Evolutionary conservation across 2,888 invertebrate genomes (phyloP).

Genomic region (Drosophila algonquin): DNA sequence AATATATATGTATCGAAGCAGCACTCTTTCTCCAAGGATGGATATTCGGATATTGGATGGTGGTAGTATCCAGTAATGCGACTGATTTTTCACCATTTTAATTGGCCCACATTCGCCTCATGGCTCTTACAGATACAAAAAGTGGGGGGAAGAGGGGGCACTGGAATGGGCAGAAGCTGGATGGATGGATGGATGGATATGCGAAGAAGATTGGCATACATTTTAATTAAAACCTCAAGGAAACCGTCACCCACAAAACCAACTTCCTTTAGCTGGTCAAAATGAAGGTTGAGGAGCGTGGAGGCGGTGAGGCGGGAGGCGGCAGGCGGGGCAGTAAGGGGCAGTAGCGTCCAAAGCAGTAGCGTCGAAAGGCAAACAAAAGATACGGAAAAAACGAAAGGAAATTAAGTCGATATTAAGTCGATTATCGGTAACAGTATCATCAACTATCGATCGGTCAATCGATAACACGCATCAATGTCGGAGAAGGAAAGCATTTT

Average conservation of each 20-base stretch:
- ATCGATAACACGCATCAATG: background rate
- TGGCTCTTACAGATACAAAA: background rate
- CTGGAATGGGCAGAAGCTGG: background rate
- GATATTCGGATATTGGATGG: slow-evolving; percentile 6
- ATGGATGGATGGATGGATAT: slow-evolving; percentile 3
- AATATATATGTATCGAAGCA: background rate
- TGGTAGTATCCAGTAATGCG: slow-evolving; percentile 2
- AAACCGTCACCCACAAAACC: slow-evolving; percentile 34
- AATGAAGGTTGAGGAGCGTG: slow-evolving; percentile 3
- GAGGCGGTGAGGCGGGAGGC: slow-evolving; percentile 9
- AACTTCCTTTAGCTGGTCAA: slow-evolving; percentile 25
- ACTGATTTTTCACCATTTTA: slow-evolving; percentile 52
- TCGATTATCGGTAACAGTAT: background rate
- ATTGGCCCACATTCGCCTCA: slow-evolving; percentile 49
- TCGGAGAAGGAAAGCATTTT: no score
- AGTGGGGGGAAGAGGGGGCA: no score
- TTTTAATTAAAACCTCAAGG: slow-evolving; percentile 50
- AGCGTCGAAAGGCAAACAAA: slow-evolving; percentile 23
- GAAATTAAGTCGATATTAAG: background rate
- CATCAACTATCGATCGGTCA: no score
- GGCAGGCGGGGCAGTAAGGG: no score
- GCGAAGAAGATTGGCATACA: slow-evolving; percentile 27
- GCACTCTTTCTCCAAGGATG: background rate
- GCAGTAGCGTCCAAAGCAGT: slow-evolving; percentile 3
- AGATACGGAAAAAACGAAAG: background rate